Base-by-base conservation (phyloP, 2,113 vertebrate genomes). In the Chascanopsetta lugubris region DNA sequence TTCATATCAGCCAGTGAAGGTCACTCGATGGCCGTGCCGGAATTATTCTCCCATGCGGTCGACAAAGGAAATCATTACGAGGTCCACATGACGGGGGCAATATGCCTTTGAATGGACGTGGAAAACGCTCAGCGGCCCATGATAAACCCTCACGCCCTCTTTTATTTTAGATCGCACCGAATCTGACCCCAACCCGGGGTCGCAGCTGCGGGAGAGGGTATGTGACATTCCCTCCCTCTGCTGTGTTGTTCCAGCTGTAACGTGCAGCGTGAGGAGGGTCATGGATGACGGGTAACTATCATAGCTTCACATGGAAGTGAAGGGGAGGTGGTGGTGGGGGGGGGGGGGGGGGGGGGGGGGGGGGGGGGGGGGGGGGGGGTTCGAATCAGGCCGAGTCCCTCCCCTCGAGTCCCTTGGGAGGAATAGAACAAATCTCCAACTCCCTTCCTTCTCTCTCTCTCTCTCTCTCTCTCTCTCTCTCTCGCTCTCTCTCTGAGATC, bases 221-320 rank as follows among this genome's bases (percentile, higher is more conserved):
- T 48, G 30, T 57, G 59, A 56, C 27, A 46, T 48, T 65, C 69
- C 61, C 56, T 75, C 56, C 36, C 68, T 47, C 17, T 7, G 40
- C 66, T 69, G 69, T 83, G 87, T 89, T 90, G 84, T 71, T 81
- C 71, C 86, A 91, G 87, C 86, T 88, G 88, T 72, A 84, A 48
- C 73, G 69, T 69, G 77, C 61, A 74, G 65, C 69, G 69, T 38
- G 40, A 66, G 69, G 67, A 69, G 61, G 47, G 61, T 67, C 45
- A 49, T 49, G 69, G 50, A 34, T 43, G 48, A 69, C 59, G 42
- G 69, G 72, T 63, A 54, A 72, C 21, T 48, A 30, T 56, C 3
- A 61, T 57, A 46, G 26, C 43, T 72, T 83, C 43, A 79, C 66
- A 65, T 68, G 40, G 49, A 62, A 81, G 21, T 65, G 13, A 24